Evolutionary conservation across 2,888 invertebrate genomes (phyloP).

Genomic region (Notodonta ziczac): DNA sequence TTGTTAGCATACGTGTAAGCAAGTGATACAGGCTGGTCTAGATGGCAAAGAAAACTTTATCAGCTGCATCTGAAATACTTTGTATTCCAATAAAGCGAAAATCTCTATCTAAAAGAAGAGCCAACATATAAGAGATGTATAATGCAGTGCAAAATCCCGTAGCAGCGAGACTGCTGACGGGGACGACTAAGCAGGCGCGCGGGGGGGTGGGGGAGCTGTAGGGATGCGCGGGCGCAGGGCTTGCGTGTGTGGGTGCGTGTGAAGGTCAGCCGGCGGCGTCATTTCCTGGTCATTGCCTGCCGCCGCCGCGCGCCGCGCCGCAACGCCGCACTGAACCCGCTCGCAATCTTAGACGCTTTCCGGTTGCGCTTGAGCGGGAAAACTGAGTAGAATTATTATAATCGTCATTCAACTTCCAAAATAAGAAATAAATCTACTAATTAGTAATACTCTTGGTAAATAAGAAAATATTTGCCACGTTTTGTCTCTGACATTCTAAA

Average conservation of each 20-base stretch:
- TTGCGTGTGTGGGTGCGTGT: slow-evolving; percentile 42
- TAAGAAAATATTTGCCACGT: too few species aligned
- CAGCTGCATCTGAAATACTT: too few species aligned
- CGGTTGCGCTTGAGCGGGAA: slow-evolving; percentile 69
- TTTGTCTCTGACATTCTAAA: too few species aligned
- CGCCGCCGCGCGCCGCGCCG: slow-evolving; percentile 31
- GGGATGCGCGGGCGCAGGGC: slow-evolving; percentile 46
- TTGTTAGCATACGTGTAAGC: too few species aligned
- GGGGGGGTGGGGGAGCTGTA: slow-evolving; percentile 39
- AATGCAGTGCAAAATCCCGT: slow-evolving; percentile 41
- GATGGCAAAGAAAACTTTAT: too few species aligned
- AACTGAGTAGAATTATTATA: slow-evolving; percentile 37
- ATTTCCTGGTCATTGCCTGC: slow-evolving; percentile 83
- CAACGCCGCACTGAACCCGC: slow-evolving; percentile 22
- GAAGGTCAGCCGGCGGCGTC: slow-evolving; percentile 83
- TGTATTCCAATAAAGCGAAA: too few species aligned
- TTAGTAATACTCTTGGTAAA: too few species aligned
- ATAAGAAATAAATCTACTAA: too few species aligned
- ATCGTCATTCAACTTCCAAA: too few species aligned
- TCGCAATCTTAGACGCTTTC: slow-evolving; percentile 69
- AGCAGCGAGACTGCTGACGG: slow-evolving; percentile 26
- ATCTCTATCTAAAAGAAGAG: background rate
- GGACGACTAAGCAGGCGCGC: slow-evolving; percentile 11
- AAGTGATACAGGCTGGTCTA: too few species aligned
- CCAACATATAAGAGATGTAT: background rate